A percentile compares a stretch with the other conserved stretches of the same genome.
Evolutionary conservation across 1,140 invertebrate species (phyloP).

Genomic region (Drosophila carrolli): DNA sequence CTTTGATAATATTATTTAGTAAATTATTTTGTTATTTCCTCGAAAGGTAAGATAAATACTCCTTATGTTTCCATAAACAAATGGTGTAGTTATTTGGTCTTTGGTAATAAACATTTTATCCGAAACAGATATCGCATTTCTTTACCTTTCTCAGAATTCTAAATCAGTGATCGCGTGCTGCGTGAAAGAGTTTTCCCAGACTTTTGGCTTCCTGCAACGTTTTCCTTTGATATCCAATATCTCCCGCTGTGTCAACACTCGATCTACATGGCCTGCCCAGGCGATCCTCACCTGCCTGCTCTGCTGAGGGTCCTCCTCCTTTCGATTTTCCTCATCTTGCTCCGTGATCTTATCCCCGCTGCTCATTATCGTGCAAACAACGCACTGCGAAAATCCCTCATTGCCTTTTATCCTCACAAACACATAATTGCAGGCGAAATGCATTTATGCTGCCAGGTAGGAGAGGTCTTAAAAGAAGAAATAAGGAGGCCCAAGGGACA

Average conservation of each 20-base stretch:
- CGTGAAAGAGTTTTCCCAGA: conserved; percentile 5
- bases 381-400: conserved; percentile 17
- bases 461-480: neutral
- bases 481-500: conserved; percentile 8
- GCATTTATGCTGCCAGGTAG: conserved; percentile 42
- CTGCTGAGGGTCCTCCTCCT: conserved; percentile 20
- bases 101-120: too few species aligned
- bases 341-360: conserved; percentile 4
- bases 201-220: neutral
- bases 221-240: conserved; percentile 2
- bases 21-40: too few species aligned
- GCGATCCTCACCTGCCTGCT: conserved; percentile 20
- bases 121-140: neutral
- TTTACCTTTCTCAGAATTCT: neutral
- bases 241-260: conserved; percentile 26
- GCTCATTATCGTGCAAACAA: conserved; percentile 26
- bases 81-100: too few species aligned
- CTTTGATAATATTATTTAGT: too few species aligned
- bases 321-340: conserved; percentile 9
- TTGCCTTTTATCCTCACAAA: neutral
- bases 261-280: neutral
- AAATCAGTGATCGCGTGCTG: neutral
- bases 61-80: too few species aligned
- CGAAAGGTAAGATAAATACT: too few species aligned
- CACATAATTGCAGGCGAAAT: conserved; percentile 38